Evolutionary conservation across 2,797 vertebrate species (phyloP), one percentile per base, ranked within the genome.

Genomic region (Darevskia mixta): DNA sequence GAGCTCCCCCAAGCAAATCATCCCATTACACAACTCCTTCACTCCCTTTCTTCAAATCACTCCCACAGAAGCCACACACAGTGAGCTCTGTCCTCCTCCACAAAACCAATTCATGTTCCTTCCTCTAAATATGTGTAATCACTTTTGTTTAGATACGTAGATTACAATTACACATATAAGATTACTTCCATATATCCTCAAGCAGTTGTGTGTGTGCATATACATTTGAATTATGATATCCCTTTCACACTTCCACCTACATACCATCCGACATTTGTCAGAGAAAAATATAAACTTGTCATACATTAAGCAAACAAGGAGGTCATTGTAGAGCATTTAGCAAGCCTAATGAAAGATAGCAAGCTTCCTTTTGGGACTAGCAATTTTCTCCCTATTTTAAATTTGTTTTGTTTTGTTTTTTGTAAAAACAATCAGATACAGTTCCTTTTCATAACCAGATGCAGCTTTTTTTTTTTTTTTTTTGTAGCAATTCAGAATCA

Each of bases 1-100:
- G 86, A n/a, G 84, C 84, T 93, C 64, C 72, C 49, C 87, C 69
- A 80, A 88, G 86, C 92, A 86, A 86, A 91, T n/a, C 93, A 49
- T 66, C 32, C 71, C 79, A 91, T 87, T 90, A 61, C 72, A 92
- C 67, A 83, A 87, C 79, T 91, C 10, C 1, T 3, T 89, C 55
- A 89, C 90, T 86, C 38, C 64, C 32, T 0, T 84, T 79, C 88
- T 91, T 85, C 45, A 89, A 0, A 0, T 87, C 45, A 82, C 86
- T 92, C 82, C 91, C 32, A 23, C 87, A 25, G 38, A 90, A 75
- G 58, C n/a, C 67, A 38, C 77, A 45, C 13, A 78, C 17, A 80
- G 43, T 41, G 20, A 17, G 10, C 86, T 91, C 29, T 78, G 0
- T 73, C 73, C 25, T 86, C 7, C 5, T 23, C 87, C 84, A 35